Evolutionary conservation across 2,797 vertebrate species (phyloP).

Genomic region (Todus mexicanus): DNA sequence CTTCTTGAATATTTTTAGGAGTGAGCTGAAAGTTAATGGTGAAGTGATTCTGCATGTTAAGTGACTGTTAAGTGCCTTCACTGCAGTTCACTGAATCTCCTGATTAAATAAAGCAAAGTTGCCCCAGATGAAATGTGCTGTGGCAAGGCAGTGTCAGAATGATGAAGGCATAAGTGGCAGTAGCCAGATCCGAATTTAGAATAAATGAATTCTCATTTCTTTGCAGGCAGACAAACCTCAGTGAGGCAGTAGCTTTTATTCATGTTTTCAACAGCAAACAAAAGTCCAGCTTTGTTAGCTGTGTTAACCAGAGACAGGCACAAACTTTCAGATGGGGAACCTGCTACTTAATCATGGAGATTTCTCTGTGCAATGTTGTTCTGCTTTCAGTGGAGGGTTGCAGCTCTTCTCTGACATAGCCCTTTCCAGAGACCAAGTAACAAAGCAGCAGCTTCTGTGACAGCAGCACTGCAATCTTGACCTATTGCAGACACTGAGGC

Average conservation of each 20-base stretch:
- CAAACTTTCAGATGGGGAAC: neutral
- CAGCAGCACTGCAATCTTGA: accelerated
- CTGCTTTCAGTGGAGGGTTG: neutral
- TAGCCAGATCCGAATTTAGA: neutral
- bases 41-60: neutral
- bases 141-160: neutral
- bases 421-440: neutral
- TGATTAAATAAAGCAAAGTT: neutral
- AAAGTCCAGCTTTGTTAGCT: neutral
- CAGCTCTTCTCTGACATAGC: neutral
- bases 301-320: neutral
- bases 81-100: conserved; percentile 2
- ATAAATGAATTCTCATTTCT: conserved; percentile 13
- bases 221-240: neutral
- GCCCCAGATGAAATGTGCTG: neutral
- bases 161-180: neutral
- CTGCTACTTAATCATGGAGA: neutral
- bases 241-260: neutral
- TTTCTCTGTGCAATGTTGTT: neutral
- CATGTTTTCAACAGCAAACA: neutral
- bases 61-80: neutral
- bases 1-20: neutral
- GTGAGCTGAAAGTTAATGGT: neutral
- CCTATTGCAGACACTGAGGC: accelerated
- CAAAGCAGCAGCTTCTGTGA: neutral